Conservation (phyloP, 2,113 vertebrate genomes). For the Poeciliopsis retropinna region DNA sequence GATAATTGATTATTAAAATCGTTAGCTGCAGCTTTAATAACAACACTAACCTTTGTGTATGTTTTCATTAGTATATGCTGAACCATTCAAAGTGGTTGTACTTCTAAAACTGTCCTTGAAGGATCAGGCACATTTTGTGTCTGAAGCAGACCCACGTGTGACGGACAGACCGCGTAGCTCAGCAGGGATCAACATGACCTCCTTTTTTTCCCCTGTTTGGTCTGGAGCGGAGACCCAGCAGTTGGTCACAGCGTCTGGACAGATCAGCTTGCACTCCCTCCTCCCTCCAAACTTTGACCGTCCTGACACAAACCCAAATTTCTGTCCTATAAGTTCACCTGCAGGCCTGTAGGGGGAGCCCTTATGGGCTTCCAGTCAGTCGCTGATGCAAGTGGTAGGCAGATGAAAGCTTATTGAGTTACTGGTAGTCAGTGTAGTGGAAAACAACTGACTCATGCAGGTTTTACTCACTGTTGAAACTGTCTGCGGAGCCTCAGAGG, state of each 20-base stretch:
- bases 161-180: constrained; percentile 36
- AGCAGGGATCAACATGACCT: constrained; percentile 63
- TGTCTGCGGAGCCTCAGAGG: no score
- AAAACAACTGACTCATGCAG: constrained; percentile 1
- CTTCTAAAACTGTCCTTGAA: background rate
- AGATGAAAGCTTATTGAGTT: background rate
- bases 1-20: no score
- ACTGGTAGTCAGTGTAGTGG: background rate
- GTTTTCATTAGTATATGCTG: no score
- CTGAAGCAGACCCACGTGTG: constrained; percentile 17
- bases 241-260: constrained; percentile 69
- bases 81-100: background rate
- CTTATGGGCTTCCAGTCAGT: background rate
- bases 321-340: constrained; percentile 6
- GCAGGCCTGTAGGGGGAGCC: constrained; percentile 67
- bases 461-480: background rate
- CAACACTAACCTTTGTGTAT: no score
- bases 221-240: constrained; percentile 65
- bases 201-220: constrained; percentile 73
- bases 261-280: constrained; percentile 67
- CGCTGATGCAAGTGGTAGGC: background rate
- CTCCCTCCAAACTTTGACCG: background rate
- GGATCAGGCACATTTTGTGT: constrained; percentile 5
- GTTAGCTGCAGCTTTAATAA: no score
- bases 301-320: background rate